Evolutionary conservation across 1,140 invertebrate species (phyloP).

Genomic region (Xylocopa sonorina): DNA sequence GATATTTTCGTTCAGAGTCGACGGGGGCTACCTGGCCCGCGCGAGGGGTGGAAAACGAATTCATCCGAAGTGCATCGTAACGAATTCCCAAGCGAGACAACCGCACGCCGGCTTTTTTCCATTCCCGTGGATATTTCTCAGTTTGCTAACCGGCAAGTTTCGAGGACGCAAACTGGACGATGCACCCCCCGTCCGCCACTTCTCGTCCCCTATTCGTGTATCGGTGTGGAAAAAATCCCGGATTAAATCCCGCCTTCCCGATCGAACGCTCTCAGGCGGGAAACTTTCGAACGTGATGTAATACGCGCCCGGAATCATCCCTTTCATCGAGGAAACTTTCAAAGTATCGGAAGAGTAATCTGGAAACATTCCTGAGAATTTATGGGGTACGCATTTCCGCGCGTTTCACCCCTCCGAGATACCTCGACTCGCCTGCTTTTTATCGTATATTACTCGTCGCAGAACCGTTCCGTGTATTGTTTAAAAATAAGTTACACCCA

Average conservation of each 20-base stretch:
- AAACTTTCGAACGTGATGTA: constrained; percentile 5
- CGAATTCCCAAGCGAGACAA: constrained; percentile 42
- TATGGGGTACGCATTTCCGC: too few species aligned
- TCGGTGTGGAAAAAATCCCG: constrained; percentile 4
- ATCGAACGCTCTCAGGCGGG: constrained; percentile 19
- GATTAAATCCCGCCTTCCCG: neutral
- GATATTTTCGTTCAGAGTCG: constrained; percentile 29
- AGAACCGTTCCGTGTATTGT: too few species aligned
- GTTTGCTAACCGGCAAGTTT: constrained; percentile 19
- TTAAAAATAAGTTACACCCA: neutral
- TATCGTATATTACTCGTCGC: too few species aligned
- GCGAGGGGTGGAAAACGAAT: constrained; percentile 14
- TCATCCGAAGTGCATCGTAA: constrained; percentile 37
- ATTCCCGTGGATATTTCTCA: constrained; percentile 20
- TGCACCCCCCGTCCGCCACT: neutral
- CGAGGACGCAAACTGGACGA: constrained; percentile 12
- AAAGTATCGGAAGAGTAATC: neutral
- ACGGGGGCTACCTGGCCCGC: too few species aligned
- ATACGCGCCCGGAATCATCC: neutral
- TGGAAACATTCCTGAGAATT: neutral
- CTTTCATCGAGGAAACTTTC: neutral
- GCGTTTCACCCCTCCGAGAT: too few species aligned
- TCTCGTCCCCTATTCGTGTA: neutral
- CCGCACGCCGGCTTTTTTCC: neutral
- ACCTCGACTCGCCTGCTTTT: too few species aligned